These are phyloP conservation scores for Conops quadrifasciatus DNA, from an alignment of 2,888 invertebrate species.

Conservation along the genomic window DNA sequence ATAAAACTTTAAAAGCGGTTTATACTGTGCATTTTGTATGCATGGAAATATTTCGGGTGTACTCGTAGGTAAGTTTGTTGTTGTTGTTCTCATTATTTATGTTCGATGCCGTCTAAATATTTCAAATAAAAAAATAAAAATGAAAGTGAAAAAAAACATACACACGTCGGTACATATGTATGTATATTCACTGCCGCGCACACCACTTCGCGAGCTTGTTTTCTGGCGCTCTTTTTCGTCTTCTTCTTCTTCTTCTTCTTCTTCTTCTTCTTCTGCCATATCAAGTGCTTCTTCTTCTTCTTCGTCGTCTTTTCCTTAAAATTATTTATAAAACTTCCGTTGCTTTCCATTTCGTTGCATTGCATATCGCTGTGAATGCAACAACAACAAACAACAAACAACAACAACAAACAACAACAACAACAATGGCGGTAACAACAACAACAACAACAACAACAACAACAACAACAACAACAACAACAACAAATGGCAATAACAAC, in stretches of 20 bases:
- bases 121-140: conserved; percentile 9
- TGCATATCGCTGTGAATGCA: not conserved
- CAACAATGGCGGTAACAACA: conserved; percentile 26
- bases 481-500: conserved; percentile 30
- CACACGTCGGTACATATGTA: too few species aligned
- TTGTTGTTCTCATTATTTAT: conserved; percentile 2
- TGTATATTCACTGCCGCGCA: not conserved
- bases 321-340: conserved; percentile 24
- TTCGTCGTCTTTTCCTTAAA: not conserved
- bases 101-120: conserved; percentile 12
- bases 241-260: not conserved
- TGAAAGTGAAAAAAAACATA: conserved; percentile 21
- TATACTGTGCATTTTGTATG: too few species aligned
- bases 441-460: conserved; percentile 12
- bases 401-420: conserved; percentile 19
- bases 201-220: too few species aligned
- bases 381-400: conserved; percentile 7
- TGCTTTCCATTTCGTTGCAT: conserved; percentile 23
- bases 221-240: not conserved
- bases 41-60: too few species aligned
- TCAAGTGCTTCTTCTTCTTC: not conserved
- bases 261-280: not conserved
- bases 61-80: not conserved
- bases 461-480: not conserved
- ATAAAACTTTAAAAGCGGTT: too few species aligned